Percentiles rank a stretch among this genome's conserved stretches.
Evolutionary conservation across 1,140 invertebrate species (phyloP).

Genomic region (Atta cephalotes): DNA sequence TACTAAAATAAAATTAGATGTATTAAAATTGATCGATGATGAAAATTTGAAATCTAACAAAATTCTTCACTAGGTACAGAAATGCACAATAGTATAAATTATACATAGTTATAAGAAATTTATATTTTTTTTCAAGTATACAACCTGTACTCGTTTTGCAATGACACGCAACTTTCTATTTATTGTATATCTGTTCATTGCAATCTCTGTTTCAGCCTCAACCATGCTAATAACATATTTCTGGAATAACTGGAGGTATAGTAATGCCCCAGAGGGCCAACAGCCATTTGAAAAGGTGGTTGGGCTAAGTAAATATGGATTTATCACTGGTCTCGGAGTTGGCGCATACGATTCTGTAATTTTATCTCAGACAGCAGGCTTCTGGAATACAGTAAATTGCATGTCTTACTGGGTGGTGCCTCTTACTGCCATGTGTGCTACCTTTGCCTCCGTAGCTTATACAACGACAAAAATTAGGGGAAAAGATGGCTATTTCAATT

Average conservation of each 20-base stretch:
- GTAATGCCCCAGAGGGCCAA: slow-evolving; percentile 90
- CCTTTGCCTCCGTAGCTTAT: slow-evolving; percentile 89
- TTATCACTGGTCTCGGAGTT: slow-evolving; percentile 81
- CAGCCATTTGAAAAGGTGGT: slow-evolving; percentile 89
- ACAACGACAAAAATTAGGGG: slow-evolving; percentile 87
- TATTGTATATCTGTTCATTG: background rate
- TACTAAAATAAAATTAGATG: no score
- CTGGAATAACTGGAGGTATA: slow-evolving; percentile 84
- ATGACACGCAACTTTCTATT: background rate
- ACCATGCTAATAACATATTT: slow-evolving; percentile 1
- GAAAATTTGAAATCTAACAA: background rate
- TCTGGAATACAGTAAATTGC: slow-evolving; percentile 84
- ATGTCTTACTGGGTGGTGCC: slow-evolving; percentile 87
- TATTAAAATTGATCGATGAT: background rate
- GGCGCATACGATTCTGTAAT: slow-evolving; percentile 87
- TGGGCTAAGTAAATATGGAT: slow-evolving; percentile 87
- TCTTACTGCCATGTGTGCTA: slow-evolving; percentile 88
- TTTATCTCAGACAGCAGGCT: slow-evolving; percentile 87
- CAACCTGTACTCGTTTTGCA: no score
- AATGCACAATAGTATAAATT: background rate
- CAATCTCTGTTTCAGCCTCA: slow-evolving; percentile 16
- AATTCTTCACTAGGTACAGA: background rate
- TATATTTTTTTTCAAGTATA: no score
- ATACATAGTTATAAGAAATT: background rate
- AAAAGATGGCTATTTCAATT: slow-evolving; percentile 88